Evolutionary conservation across 2,888 invertebrate genomes (phyloP).

Genomic region (Melinaea menophilus): DNA sequence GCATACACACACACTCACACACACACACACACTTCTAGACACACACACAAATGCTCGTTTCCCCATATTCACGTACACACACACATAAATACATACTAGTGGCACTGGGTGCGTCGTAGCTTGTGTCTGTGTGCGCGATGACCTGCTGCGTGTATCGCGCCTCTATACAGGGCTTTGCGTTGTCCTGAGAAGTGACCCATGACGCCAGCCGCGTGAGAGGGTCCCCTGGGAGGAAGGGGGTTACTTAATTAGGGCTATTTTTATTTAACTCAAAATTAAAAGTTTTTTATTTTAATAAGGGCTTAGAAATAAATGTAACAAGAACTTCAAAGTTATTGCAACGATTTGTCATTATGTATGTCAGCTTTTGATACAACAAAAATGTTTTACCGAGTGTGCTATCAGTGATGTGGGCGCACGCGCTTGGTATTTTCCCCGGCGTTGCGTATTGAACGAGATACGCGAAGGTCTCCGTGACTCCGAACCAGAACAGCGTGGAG

Average conservation of each 20-base stretch:
- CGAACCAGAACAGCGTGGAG: constrained; percentile 65
- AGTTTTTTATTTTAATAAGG: too few species aligned
- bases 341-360: too few species aligned
- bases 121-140: constrained; percentile 49
- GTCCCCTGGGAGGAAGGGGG: constrained; percentile 35
- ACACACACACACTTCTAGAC: too few species aligned
- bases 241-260: not conserved
- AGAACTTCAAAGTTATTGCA: too few species aligned
- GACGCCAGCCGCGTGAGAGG: constrained; percentile 53
- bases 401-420: constrained; percentile 49
- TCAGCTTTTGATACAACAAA: too few species aligned
- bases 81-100: constrained; percentile 45
- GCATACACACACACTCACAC: too few species aligned
- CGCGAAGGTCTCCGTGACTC: constrained; percentile 61
- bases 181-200: constrained; percentile 48
- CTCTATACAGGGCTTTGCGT: constrained; percentile 57
- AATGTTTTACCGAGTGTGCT: constrained; percentile 36
- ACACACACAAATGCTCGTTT: too few species aligned
- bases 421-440: constrained; percentile 48
- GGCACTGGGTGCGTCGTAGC: constrained; percentile 46
- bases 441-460: constrained; percentile 58
- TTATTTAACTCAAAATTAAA: not conserved
- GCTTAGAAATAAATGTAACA: too few species aligned
- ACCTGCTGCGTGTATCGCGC: constrained; percentile 51
- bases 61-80: not conserved